Conservation (phyloP, 1,140 invertebrate genomes). For the Diabrotica virgifera region DNA sequence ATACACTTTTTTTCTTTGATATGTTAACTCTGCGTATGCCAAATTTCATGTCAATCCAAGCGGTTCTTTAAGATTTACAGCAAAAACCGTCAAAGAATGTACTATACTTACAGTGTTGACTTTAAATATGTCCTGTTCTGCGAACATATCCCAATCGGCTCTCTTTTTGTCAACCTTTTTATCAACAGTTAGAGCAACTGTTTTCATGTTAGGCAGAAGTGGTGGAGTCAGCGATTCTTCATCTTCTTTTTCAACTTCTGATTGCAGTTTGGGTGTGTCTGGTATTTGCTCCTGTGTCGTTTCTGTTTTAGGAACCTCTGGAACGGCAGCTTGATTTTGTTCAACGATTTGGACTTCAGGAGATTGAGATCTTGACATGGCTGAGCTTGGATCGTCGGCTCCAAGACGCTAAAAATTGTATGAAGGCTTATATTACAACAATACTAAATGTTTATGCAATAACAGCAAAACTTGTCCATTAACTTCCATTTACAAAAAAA, state of each 20-base stretch:
- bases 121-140: slow-evolving; percentile 83
- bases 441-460: no score
- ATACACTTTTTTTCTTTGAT: no score
- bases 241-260: slow-evolving; percentile 27
- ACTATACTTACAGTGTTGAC: slow-evolving; percentile 72
- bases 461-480: no score
- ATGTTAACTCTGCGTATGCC: no score
- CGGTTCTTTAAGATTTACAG: no score
- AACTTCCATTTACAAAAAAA: no score
- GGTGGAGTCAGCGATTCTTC: slow-evolving; percentile 49
- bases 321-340: slow-evolving; percentile 16
- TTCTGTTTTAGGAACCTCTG: slow-evolving; percentile 14
- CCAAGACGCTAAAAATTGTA: no score
- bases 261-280: background rate
- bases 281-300: background rate
- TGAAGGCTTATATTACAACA: no score
- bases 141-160: slow-evolving; percentile 82
- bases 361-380: slow-evolving; percentile 29
- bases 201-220: slow-evolving; percentile 45
- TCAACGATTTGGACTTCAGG: slow-evolving; percentile 23
- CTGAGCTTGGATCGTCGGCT: no score
- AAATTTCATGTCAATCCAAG: no score
- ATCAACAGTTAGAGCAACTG: slow-evolving; percentile 35
- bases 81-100: no score
- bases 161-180: slow-evolving; percentile 52